Evolutionary conservation across 2,888 invertebrate species (phyloP), one percentile per base, ranked within the genome.

Genomic region (Plemyria rubiginata): DNA sequence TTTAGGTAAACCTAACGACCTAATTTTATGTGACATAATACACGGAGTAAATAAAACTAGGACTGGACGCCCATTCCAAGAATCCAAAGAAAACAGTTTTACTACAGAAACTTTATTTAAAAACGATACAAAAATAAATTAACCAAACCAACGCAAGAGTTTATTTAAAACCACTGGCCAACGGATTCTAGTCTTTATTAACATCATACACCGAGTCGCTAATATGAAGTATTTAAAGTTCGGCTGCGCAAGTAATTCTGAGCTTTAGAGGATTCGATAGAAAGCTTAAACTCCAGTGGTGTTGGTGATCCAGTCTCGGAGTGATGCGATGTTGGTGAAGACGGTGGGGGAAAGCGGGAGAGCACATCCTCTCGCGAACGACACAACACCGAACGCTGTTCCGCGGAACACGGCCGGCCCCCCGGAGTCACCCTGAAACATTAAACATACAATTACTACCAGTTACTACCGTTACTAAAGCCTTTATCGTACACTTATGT

Each of bases 321-420:
- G 83, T 0, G 90, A 76, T 0, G 92, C 92, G 16, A 93, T 67
- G 70, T 92, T 92, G 15, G 90, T 84, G 79, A 93, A 92, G 36
- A 93, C 93, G 0, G 93, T 92, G 2, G 93, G 93, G 0, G 92
- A 92, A 1, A 93, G 84, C 0, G 92, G 92, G 43, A 90, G 76
- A 0, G 93, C 93, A 61, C 93, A 93, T 51, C 92, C 93, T 67
- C 92, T 78, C 0, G 93, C 92, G 68, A 92, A 92, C 0, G 93
- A 93, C 8, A 92, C 91, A 45, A 93, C 87, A 4, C 93, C 93
- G 51, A 86, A 88, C 0, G 87, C 93, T 0, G 85, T 87, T 12
- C 88, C 87, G n/a, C 92, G 75, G 70, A 89, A 91, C 43, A 92
- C 90, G 0, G 92, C 93, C 4, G 93, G 92, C 0, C 93, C 93